phyloP scores from a whole-genome alignment of 2,888 invertebrate genomes.

The Mantis religiosa region DNA sequence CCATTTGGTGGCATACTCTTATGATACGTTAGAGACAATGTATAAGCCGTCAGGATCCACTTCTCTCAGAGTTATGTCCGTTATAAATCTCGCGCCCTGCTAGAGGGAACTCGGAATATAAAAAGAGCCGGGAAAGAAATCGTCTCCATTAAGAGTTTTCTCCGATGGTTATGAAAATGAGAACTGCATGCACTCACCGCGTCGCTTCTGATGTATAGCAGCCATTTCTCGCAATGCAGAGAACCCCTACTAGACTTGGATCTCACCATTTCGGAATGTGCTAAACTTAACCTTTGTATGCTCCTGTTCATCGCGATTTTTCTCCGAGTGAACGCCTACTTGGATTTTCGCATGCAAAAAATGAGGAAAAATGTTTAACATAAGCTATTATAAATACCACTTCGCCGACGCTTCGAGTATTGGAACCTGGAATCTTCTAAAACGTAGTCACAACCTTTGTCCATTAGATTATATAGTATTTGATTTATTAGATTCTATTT shows the following conservation, averaged over 20 bases:
- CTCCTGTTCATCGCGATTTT: too few relatives aligned
- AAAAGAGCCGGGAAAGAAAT: slow-evolving; percentile 23
- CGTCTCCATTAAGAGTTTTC: slow-evolving; percentile 28
- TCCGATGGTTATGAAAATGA: slow-evolving; percentile 30
- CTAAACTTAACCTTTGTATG: too few relatives aligned
- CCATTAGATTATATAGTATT: too few relatives aligned
- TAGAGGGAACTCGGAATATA: slow-evolving; percentile 23
- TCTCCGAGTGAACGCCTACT: too few relatives aligned
- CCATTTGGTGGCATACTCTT: neutral
- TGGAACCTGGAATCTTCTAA: too few relatives aligned
- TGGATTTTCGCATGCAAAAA: too few relatives aligned
- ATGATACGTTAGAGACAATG: slow-evolving; percentile 28
- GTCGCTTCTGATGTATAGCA: neutral
- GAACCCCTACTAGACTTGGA: neutral
- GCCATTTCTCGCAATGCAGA: neutral
- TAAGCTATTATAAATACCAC: too few relatives aligned
- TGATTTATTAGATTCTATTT: too few relatives aligned
- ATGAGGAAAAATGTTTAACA: too few relatives aligned
- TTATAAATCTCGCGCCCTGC: slow-evolving; percentile 21
- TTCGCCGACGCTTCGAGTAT: too few relatives aligned
- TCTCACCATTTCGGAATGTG: too few relatives aligned
- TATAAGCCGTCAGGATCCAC: slow-evolving; percentile 21
- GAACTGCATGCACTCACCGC: slow-evolving; percentile 12
- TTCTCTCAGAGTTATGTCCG: slow-evolving; percentile 25
- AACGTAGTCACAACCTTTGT: too few relatives aligned